phyloP scores from a whole-genome alignment of 2,113 vertebrate species.

The Callocephalon fimbriatum region DNA sequence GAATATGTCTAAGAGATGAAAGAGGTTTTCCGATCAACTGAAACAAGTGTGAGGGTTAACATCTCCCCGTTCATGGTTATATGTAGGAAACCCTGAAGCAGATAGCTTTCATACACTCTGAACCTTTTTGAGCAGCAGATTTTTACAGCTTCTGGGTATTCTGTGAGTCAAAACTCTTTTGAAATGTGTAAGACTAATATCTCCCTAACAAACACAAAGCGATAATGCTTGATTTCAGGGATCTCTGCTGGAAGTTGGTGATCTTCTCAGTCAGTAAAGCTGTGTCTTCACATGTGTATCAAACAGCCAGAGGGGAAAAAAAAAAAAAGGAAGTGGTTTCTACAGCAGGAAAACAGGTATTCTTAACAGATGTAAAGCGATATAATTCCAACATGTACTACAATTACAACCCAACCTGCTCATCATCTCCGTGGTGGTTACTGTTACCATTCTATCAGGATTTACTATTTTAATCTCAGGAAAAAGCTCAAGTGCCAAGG shows the following conservation, averaged over 20 bases:
- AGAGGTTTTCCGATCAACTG: not conserved
- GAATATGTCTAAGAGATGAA: not conserved
- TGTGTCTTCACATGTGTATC: not conserved
- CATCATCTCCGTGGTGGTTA: not conserved
- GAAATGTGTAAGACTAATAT: not conserved
- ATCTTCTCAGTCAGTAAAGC: not conserved
- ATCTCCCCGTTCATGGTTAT: not conserved
- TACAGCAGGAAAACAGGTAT: not conserved
- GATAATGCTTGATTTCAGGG: not conserved
- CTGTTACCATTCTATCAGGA: not conserved
- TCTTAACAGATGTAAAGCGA: not conserved
- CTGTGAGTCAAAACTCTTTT: not conserved
- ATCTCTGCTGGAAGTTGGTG: fast-evolving
- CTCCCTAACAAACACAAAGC: not conserved
- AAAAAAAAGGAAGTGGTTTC: not conserved
- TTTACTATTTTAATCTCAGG: not conserved
- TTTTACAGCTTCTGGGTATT: not conserved
- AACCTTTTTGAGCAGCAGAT: not conserved
- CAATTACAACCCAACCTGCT: not conserved
- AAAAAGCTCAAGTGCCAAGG: not conserved
- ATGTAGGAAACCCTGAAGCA: not conserved
- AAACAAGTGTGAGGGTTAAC: not conserved
- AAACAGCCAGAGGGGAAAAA: not conserved
- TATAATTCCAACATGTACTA: not conserved
- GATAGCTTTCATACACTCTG: not conserved